Conservation (phyloP, 1,140 invertebrate genomes). For the Drosophila navojoa region DNA sequence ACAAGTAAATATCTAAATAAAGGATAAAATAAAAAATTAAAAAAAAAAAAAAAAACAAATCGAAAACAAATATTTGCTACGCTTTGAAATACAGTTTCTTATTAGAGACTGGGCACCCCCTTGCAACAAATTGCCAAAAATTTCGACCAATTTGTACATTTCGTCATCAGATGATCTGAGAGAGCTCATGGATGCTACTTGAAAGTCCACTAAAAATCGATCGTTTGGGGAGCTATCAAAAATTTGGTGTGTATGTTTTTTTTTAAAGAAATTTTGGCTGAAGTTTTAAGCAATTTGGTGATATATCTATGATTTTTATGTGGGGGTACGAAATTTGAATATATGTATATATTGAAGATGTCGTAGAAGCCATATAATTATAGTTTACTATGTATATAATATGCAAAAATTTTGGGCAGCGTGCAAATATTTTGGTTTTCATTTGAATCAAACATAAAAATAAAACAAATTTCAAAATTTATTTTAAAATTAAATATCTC, state of each 20-base stretch:
- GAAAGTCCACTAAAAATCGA: slow-evolving; percentile 27
- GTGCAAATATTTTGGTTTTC: slow-evolving; percentile 53
- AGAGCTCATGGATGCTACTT: slow-evolving; percentile 61
- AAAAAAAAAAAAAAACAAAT: slow-evolving; percentile 2
- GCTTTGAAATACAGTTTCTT: slow-evolving; percentile 13
- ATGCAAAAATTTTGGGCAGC: slow-evolving; percentile 23
- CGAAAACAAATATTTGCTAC: slow-evolving; percentile 58
- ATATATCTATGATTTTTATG: no score
- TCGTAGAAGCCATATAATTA: slow-evolving; percentile 16
- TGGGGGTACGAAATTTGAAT: no score
- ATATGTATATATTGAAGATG: slow-evolving; percentile 48
- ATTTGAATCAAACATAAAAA: slow-evolving; percentile 34
- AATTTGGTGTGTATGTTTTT: slow-evolving; percentile 43
- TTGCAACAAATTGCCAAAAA: slow-evolving; percentile 66
- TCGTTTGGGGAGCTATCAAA: slow-evolving; percentile 64
- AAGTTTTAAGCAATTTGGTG: slow-evolving; percentile 68
- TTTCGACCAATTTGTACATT: slow-evolving; percentile 83
- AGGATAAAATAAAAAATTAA: slow-evolving; percentile 9
- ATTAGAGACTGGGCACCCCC: neutral
- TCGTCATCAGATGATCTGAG: slow-evolving; percentile 84
- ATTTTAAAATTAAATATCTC: neutral
- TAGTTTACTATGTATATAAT: neutral
- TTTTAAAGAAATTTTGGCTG: slow-evolving; percentile 74
- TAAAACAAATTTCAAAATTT: slow-evolving; percentile 11
- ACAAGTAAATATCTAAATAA: slow-evolving; percentile 13